These are phyloP conservation scores for Platycheirus albimanus DNA, from an alignment of 2,888 invertebrate genomes.

Conservation along the genomic window DNA sequence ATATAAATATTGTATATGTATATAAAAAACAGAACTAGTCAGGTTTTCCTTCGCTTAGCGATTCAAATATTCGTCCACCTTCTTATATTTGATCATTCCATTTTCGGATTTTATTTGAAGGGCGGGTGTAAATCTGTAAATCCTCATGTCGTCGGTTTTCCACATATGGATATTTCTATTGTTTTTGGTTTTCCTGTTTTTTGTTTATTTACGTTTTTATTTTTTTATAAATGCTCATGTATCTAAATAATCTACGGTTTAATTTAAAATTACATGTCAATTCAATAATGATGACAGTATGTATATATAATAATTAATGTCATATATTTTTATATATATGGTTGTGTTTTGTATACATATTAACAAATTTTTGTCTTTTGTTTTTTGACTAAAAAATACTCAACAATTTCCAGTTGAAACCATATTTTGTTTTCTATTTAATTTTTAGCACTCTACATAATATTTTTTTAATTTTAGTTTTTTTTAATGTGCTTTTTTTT, in stretches of 20 bases:
- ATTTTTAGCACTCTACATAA: constrained; percentile 66
- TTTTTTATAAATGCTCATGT: constrained; percentile 69
- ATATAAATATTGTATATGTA: constrained; percentile 37
- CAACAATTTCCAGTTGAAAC: constrained; percentile 83
- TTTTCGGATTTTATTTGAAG: constrained; percentile 22
- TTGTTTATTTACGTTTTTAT: constrained; percentile 18
- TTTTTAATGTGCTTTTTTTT: too few species aligned
- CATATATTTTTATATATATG: constrained; percentile 58
- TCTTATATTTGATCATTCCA: constrained; percentile 36
- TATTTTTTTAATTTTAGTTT: constrained; percentile 68
- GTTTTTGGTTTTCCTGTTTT: neutral
- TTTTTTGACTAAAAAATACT: constrained; percentile 80
- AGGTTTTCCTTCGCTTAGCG: constrained; percentile 63
- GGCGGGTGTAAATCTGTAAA: constrained; percentile 53
- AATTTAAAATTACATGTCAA: constrained; percentile 66
- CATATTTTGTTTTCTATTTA: constrained; percentile 78
- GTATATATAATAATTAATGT: constrained; percentile 70
- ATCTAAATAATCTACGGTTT: constrained; percentile 70
- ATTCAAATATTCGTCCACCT: constrained; percentile 31
- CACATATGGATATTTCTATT: constrained; percentile 30
- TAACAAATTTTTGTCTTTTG: constrained; percentile 68
- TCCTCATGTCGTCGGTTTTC: constrained; percentile 46
- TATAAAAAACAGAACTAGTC: constrained; percentile 51
- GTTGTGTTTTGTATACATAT: constrained; percentile 69
- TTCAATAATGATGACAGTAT: constrained; percentile 69